Evolutionary conservation across 2,888 invertebrate genomes (phyloP).

Genomic region (Autographa pulchrina): DNA sequence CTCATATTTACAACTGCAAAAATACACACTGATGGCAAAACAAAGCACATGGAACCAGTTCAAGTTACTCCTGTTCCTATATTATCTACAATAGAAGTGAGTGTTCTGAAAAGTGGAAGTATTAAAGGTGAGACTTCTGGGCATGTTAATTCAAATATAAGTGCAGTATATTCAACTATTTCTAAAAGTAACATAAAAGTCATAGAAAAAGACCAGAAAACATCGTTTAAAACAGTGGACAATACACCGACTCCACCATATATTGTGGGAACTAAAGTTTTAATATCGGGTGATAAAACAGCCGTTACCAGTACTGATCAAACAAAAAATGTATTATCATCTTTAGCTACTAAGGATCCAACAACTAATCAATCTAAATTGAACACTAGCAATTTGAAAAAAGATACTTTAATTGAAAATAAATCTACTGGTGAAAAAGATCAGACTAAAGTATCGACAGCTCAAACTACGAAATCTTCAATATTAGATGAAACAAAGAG

Average conservation of each 20-base stretch:
- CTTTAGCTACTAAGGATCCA: constrained; percentile 18
- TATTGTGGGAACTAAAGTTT: constrained; percentile 21
- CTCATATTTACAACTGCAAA: constrained; percentile 87
- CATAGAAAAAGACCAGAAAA: constrained; percentile 36
- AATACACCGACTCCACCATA: constrained; percentile 16
- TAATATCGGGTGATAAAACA: constrained; percentile 25
- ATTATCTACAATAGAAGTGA: constrained; percentile 79
- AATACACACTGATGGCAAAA: constrained; percentile 81
- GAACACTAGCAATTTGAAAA: constrained; percentile 3
- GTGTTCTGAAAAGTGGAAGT: constrained; percentile 62
- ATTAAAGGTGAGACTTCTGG: constrained; percentile 55
- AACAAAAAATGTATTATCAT: constrained; percentile 15
- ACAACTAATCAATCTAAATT: constrained; percentile 22
- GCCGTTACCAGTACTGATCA: constrained; percentile 7
- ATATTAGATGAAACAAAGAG: constrained; percentile 8
- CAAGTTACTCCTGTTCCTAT: constrained; percentile 82
- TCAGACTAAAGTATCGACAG: neutral
- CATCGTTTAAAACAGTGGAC: constrained; percentile 13
- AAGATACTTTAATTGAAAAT: constrained; percentile 15
- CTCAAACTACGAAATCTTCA: constrained; percentile 10
- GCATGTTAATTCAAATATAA: constrained; percentile 53
- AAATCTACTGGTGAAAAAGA: constrained; percentile 15
- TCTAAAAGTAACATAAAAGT: constrained; percentile 39
- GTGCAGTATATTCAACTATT: constrained; percentile 40
- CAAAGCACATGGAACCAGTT: constrained; percentile 79